phyloP scores from a whole-genome alignment of 1,140 invertebrate species.

The Ips typographus region DNA sequence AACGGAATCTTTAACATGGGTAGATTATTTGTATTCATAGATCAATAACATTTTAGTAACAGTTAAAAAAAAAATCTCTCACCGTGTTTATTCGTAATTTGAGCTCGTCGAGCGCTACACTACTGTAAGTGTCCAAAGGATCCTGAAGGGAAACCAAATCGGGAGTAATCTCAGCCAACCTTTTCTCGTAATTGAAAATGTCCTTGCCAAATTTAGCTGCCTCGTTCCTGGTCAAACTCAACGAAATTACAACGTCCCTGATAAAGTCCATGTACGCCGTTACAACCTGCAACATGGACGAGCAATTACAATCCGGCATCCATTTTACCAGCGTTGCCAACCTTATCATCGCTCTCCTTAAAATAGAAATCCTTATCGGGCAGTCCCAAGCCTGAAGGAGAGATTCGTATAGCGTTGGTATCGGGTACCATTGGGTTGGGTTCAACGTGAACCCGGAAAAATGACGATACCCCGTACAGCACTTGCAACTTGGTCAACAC shows the following conservation, averaged over 20 bases:
- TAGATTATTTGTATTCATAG: too few species aligned
- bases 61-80: conserved; percentile 40
- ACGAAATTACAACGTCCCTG: conserved; percentile 56
- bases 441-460: conserved; percentile 57
- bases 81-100: conserved; percentile 53
- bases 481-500: conserved; percentile 53
- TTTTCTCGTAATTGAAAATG: conserved; percentile 62
- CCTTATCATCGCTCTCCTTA: conserved; percentile 49
- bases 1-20: conserved; percentile 56
- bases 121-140: conserved; percentile 50
- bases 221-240: conserved; percentile 53
- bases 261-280: conserved; percentile 60
- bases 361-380: conserved; percentile 59
- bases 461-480: conserved; percentile 54
- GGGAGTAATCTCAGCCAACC: conserved; percentile 61
- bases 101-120: conserved; percentile 53
- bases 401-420: conserved; percentile 56
- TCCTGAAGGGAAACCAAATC: conserved; percentile 47
- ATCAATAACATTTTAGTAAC: conserved; percentile 11
- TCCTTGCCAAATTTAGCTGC: conserved; percentile 60
- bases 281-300: conserved; percentile 51
- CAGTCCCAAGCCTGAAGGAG: conserved; percentile 57
- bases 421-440: conserved; percentile 53
- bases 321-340: conserved; percentile 39
- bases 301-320: conserved; percentile 17